These are phyloP conservation scores for Drosophila niveifrons DNA, from an alignment of 2,888 invertebrate genomes.

Conservation along the genomic window DNA sequence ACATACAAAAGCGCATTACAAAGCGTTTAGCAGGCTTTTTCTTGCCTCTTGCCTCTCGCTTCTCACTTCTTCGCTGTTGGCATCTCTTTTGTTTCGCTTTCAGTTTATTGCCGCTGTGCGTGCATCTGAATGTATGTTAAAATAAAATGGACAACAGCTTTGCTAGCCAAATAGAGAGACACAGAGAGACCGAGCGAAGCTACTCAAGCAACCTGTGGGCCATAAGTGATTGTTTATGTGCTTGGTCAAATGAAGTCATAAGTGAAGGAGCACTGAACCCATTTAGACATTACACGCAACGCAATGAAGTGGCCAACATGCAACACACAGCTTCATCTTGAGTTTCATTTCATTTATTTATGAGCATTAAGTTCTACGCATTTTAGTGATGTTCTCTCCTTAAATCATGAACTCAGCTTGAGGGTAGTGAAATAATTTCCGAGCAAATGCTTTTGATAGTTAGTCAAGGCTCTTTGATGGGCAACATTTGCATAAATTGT, in stretches of 20 bases:
- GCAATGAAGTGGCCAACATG: conserved; percentile 15
- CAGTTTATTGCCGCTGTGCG: conserved; percentile 39
- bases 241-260: conserved; percentile 55
- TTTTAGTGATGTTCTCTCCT: background rate
- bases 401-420: background rate
- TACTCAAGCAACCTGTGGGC: conserved; percentile 15
- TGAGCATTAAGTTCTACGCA: background rate
- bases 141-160: conserved; percentile 34
- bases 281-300: conserved; percentile 30
- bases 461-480: background rate
- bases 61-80: background rate
- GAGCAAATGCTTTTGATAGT: background rate
- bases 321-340: background rate
- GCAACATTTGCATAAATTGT: background rate
- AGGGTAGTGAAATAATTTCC: background rate
- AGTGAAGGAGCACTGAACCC: conserved; percentile 25
- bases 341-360: background rate
- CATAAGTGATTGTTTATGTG: conserved; percentile 49
- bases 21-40: conserved; percentile 65
- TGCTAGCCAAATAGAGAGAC: background rate
- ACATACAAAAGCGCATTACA: conserved; percentile 74
- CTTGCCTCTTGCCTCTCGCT: conserved; percentile 25
- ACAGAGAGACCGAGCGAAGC: too few species aligned
- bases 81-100: conserved; percentile 39
- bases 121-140: conserved; percentile 39